Evolutionary conservation across 2,888 invertebrate genomes (phyloP), one percentile per base, ranked within the genome.

Genomic region (Adelognathus sp.): DNA sequence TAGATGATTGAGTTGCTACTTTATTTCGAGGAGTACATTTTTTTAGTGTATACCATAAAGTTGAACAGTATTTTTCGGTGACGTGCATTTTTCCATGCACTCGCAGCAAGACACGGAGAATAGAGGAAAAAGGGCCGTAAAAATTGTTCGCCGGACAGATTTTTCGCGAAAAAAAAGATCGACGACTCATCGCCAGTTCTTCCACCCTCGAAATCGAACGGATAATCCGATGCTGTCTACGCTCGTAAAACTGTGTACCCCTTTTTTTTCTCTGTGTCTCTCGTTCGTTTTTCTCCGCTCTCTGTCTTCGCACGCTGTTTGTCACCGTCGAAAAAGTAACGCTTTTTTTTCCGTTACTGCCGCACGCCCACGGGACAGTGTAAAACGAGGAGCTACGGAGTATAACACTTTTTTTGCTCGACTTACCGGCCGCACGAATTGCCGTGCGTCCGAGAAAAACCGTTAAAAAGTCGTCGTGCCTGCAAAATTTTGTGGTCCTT

Each of bases 401-500:
- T n/a, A 31, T 14, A 50, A 27, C 11, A 3, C n/a, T 67, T 36
- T 73, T 69, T 69, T 63, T 64, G 33, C 50, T 66, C 21, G 36
- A 54, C 46, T 61, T 54, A 36, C 9, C 72, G 33, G n/a, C 1
- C 14, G 5, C 18, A 29, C 46, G 29, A 29, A 29, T 39, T 14
- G 52, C 39, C 44, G n/a, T 58, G 27, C 56, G 44, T 41, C 33
- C 52, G 36, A 46, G 36, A 39, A 24, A 56, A 9, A 61, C 75
- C 75, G 79, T 75, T 75, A 67, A 79, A 79, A 79, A 79, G 75
- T 79, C 44, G 60, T 64, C 63, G 66, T 41, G 27, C 24, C 69
- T 66, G 74, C 71, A 56, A 58, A 54, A 67, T 71, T 79, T 56
- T 36, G 63, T 58, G 9, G 33, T 21, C 31, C 39, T 11, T 41